Conservation (phyloP, 2,888 invertebrate species). For the Euplexia lucipara region DNA sequence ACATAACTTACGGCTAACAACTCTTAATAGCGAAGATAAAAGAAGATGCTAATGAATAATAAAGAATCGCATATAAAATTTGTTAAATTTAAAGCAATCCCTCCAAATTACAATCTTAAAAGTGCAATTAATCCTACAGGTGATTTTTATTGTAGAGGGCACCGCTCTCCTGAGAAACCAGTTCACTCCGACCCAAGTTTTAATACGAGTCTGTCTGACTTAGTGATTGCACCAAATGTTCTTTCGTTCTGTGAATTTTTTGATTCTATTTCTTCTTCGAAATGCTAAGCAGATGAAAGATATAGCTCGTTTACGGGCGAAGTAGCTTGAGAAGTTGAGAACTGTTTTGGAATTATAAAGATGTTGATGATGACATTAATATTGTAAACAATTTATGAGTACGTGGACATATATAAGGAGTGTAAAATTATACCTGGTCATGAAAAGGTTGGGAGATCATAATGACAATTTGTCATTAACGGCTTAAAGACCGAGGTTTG, state of each 20-base stretch:
- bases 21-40: slow-evolving; percentile 36
- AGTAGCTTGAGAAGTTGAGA: slow-evolving; percentile 46
- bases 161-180: slow-evolving; percentile 53
- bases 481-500: slow-evolving; percentile 17
- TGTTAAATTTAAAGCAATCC: slow-evolving; percentile 27
- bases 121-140: slow-evolving; percentile 52
- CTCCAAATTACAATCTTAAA: slow-evolving; percentile 32
- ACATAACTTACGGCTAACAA: slow-evolving; percentile 33
- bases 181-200: slow-evolving; percentile 42
- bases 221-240: slow-evolving; percentile 39
- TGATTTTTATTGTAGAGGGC: slow-evolving; percentile 50
- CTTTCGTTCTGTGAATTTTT: slow-evolving; percentile 46
- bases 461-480: slow-evolving; percentile 10
- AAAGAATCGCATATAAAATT: slow-evolving; percentile 35
- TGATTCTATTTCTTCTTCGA: slow-evolving; percentile 57
- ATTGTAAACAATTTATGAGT: slow-evolving; percentile 28
- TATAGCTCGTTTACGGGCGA: slow-evolving; percentile 46
- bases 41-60: slow-evolving; percentile 33
- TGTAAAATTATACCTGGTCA: slow-evolving; percentile 30
- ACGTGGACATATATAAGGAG: slow-evolving; percentile 27
- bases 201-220: slow-evolving; percentile 19
- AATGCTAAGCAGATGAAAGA: slow-evolving; percentile 56
- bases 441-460: not conserved
- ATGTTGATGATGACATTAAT: slow-evolving; percentile 46
- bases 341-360: slow-evolving; percentile 46